These are phyloP conservation scores for Saccostrea cuccullata DNA, from an alignment of 1,140 invertebrate genomes.

Conservation along the genomic window DNA sequence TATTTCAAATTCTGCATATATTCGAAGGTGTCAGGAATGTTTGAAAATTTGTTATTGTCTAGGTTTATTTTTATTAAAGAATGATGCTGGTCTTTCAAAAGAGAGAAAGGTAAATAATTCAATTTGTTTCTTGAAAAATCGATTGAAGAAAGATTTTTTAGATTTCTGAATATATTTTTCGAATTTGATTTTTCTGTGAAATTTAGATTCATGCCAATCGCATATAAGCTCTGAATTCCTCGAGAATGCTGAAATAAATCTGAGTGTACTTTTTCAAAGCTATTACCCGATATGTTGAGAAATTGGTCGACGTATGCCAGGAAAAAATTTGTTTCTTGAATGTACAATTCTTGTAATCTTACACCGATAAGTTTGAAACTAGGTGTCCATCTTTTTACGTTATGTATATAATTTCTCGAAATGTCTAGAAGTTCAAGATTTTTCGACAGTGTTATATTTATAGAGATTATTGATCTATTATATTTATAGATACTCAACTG, in stretches of 20 bases:
- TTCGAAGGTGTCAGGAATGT: background rate
- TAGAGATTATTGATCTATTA: background rate
- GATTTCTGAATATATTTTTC: background rate
- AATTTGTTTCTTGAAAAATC: background rate
- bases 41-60: background rate
- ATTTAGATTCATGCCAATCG: background rate
- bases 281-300: background rate
- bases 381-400: background rate
- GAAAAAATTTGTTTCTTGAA: background rate
- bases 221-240: background rate
- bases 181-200: background rate
- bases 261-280: background rate
- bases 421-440: background rate
- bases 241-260: background rate
- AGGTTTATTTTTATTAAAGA: background rate
- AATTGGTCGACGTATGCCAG: background rate
- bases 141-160: background rate
- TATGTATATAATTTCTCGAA: background rate
- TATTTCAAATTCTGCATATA: background rate
- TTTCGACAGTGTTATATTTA: background rate
- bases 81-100: background rate
- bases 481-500: background rate
- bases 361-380: background rate
- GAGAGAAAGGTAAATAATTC: background rate
- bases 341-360: slow-evolving; percentile 4